phyloP scores from a whole-genome alignment of 2,888 invertebrate genomes.

The Cacoxenus indagator region DNA sequence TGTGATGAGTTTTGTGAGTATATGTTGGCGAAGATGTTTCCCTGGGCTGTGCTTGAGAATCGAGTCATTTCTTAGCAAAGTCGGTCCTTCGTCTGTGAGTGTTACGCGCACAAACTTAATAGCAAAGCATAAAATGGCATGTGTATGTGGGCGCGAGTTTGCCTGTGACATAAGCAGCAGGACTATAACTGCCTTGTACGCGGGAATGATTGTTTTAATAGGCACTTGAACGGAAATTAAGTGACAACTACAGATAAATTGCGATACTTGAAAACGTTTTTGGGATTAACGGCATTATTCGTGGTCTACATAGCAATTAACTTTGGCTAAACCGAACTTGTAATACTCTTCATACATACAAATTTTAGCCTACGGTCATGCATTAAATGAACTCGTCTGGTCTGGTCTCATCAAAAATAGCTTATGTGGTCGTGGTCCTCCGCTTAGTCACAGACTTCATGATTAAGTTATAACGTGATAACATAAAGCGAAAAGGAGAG shows the following conservation, averaged over 20 bases:
- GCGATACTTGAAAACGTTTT: slow-evolving; percentile 32
- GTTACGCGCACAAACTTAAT: slow-evolving; percentile 51
- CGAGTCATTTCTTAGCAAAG: slow-evolving; percentile 56
- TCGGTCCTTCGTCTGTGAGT: slow-evolving; percentile 53
- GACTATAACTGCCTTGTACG: slow-evolving; percentile 42
- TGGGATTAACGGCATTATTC: slow-evolving; percentile 36
- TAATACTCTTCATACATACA: too few relatives aligned
- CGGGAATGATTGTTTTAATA: slow-evolving; percentile 59
- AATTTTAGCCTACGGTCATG: too few relatives aligned
- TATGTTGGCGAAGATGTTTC: neutral
- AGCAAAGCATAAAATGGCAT: slow-evolving; percentile 47
- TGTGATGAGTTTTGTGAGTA: neutral
- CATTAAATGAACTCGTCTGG: too few relatives aligned
- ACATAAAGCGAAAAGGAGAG: too few relatives aligned
- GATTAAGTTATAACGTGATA: too few relatives aligned
- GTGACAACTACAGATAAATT: slow-evolving; percentile 61
- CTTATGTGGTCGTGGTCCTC: too few relatives aligned
- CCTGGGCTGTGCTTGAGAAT: slow-evolving; percentile 39
- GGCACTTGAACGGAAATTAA: slow-evolving; percentile 64
- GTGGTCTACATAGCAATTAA: too few relatives aligned
- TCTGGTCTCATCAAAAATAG: too few relatives aligned
- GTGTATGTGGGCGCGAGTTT: slow-evolving; percentile 21
- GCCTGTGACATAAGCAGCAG: neutral
- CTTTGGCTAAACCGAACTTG: too few relatives aligned
- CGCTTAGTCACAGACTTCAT: too few relatives aligned